Percentiles rank a stretch among this genome's conserved stretches.
Evolutionary conservation across 2,113 vertebrate species (phyloP).

Genomic region (Hyaena hyaena): DNA sequence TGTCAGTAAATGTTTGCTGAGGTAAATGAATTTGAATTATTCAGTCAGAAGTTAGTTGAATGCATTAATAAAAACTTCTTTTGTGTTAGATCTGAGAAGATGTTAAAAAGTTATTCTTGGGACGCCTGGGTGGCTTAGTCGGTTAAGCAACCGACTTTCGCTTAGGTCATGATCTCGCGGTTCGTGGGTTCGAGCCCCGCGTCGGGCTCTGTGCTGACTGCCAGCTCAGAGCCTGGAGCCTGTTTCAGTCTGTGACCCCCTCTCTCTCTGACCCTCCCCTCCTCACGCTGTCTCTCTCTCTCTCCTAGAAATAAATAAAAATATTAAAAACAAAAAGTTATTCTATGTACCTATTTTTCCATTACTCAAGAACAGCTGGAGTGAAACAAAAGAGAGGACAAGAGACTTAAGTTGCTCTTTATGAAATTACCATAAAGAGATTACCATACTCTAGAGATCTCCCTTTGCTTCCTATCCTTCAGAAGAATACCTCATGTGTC

Average conservation of each 20-base stretch:
- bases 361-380: not conserved
- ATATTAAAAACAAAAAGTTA: not conserved
- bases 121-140: too few species aligned
- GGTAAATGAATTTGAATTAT: not conserved
- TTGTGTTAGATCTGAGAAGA: not conserved
- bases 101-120: not conserved
- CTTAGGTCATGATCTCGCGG: too few species aligned
- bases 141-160: too few species aligned
- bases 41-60: not conserved
- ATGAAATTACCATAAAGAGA: not conserved
- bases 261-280: too few species aligned
- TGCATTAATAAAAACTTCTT: slow-evolving; percentile 14
- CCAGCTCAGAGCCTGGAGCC: too few species aligned
- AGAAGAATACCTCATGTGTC: not conserved
- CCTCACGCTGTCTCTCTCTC: too few species aligned
- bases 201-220: too few species aligned
- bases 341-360: not conserved
- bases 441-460: not conserved
- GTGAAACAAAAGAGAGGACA: not conserved
- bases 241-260: too few species aligned
- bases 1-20: not conserved
- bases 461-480: not conserved
- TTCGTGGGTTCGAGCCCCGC: too few species aligned
- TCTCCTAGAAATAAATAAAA: too few species aligned
- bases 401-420: not conserved